Percentiles rank a stretch among this genome's conserved stretches.
phyloP scores from a whole-genome alignment of 2,888 invertebrate species.

The Miltochrista miniata region DNA sequence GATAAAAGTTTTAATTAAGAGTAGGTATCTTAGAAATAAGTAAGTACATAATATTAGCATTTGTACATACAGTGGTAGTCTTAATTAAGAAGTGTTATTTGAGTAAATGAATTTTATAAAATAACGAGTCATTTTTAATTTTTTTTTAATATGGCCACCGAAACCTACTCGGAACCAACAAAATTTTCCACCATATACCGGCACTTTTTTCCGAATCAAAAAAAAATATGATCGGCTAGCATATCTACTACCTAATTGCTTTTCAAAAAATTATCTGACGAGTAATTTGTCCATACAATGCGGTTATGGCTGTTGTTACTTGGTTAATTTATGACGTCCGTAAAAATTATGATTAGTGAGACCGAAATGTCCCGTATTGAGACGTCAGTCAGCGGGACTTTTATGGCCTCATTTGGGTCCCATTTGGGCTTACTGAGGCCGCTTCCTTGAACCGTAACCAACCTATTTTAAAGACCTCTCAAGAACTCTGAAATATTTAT shows the following conservation, averaged over 20 bases:
- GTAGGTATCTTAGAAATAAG: too few species aligned
- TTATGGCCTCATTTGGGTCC: constrained; percentile 71
- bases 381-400: constrained; percentile 71
- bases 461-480: constrained; percentile 48
- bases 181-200: too few species aligned
- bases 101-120: too few species aligned
- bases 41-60: too few species aligned
- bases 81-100: too few species aligned
- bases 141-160: too few species aligned
- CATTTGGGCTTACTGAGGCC: constrained; percentile 54
- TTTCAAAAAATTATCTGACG: constrained; percentile 6
- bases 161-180: too few species aligned
- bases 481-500: constrained; percentile 21
- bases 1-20: constrained; percentile 4
- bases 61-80: too few species aligned
- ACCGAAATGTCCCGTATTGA: constrained; percentile 59
- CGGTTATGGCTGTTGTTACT: constrained; percentile 51
- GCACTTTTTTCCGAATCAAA: too few species aligned
- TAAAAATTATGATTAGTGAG: constrained; percentile 75
- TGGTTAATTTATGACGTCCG: constrained; percentile 65
- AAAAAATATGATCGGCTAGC: too few species aligned
- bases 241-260: too few species aligned
- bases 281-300: constrained; percentile 46
- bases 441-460: constrained; percentile 71
- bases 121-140: too few species aligned